phyloP scores from a whole-genome alignment of 2,797 vertebrate genomes.

The Cyprinella venusta region DNA sequence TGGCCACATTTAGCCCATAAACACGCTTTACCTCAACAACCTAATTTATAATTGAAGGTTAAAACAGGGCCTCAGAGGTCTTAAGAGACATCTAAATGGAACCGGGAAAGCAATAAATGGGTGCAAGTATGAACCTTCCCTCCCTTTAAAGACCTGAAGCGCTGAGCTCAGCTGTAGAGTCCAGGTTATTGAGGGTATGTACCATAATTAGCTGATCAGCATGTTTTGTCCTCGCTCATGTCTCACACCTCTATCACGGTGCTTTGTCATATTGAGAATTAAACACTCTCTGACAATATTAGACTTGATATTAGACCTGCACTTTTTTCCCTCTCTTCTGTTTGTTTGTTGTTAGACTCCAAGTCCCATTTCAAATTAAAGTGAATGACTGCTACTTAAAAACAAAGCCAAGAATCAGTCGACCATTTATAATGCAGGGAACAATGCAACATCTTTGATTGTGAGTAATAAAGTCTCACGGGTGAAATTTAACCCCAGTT shows the following conservation, averaged over 20 bases:
- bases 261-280: slow-evolving; percentile 28
- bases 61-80: slow-evolving; percentile 76
- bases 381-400: background rate
- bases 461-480: background rate
- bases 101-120: slow-evolving; percentile 77
- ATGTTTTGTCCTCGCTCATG: slow-evolving; percentile 24
- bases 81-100: slow-evolving; percentile 76
- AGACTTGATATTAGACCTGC: slow-evolving; percentile 25
- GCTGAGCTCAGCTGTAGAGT: slow-evolving; percentile 76
- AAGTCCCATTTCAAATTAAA: slow-evolving; percentile 34
- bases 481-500: background rate
- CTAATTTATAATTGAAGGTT: slow-evolving; percentile 84
- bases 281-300: background rate
- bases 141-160: slow-evolving; percentile 78
- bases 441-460: slow-evolving; percentile 13
- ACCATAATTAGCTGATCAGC: slow-evolving; percentile 52
- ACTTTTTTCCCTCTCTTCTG: background rate
- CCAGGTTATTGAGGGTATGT: slow-evolving; percentile 59
- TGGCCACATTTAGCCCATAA: slow-evolving; percentile 80
- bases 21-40: slow-evolving; percentile 78
- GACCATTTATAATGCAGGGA: background rate
- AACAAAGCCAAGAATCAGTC: slow-evolving; percentile 23
- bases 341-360: slow-evolving; percentile 26
- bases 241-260: slow-evolving; percentile 10
- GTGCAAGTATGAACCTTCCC: slow-evolving; percentile 78